Conservation (phyloP, 2,113 vertebrate species). For the Gadus chalcogrammus region DNA sequence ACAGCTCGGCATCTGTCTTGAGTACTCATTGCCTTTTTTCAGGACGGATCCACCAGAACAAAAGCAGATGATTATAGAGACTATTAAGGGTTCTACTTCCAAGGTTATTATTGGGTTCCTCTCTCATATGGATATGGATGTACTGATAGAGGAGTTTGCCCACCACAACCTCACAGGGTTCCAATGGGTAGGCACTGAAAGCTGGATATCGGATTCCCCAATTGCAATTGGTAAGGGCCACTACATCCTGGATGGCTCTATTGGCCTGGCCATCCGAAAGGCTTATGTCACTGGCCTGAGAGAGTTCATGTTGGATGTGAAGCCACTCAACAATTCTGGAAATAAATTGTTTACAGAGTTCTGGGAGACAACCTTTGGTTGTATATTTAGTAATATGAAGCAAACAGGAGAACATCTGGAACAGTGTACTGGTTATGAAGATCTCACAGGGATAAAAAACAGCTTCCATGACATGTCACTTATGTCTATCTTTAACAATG, state of each 20-base stretch:
- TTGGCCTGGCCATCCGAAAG: slow-evolving; percentile 69
- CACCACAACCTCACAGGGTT: slow-evolving; percentile 64
- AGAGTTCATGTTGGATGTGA: slow-evolving; percentile 65
- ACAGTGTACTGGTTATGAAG: slow-evolving; percentile 61
- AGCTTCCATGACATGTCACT: slow-evolving; percentile 70
- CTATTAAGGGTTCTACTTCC: slow-evolving; percentile 63
- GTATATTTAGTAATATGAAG: slow-evolving; percentile 32
- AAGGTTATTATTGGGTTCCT: slow-evolving; percentile 66
- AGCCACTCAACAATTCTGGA: slow-evolving; percentile 44
- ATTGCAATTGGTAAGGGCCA: slow-evolving; percentile 46
- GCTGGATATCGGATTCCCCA: slow-evolving; percentile 66
- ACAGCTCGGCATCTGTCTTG: slow-evolving; percentile 56
- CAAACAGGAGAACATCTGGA: slow-evolving; percentile 1
- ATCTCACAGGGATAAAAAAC: slow-evolving; percentile 54
- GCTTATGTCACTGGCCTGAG: slow-evolving; percentile 55
- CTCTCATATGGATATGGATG: slow-evolving; percentile 52
- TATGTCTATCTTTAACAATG: slow-evolving; percentile 67
- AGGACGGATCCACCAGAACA: slow-evolving; percentile 57
- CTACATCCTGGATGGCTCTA: slow-evolving; percentile 62
- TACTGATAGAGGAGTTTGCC: slow-evolving; percentile 53
- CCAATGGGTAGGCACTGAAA: slow-evolving; percentile 73
- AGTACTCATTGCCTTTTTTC: slow-evolving; percentile 62
- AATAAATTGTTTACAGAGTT: slow-evolving; percentile 58
- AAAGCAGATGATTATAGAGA: slow-evolving; percentile 53
- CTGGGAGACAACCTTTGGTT: slow-evolving; percentile 65